A percentile compares a stretch with the other conserved stretches of the same genome.
Evolutionary conservation across 2,797 vertebrate genomes (phyloP).

Genomic region (Paguma larvata): DNA sequence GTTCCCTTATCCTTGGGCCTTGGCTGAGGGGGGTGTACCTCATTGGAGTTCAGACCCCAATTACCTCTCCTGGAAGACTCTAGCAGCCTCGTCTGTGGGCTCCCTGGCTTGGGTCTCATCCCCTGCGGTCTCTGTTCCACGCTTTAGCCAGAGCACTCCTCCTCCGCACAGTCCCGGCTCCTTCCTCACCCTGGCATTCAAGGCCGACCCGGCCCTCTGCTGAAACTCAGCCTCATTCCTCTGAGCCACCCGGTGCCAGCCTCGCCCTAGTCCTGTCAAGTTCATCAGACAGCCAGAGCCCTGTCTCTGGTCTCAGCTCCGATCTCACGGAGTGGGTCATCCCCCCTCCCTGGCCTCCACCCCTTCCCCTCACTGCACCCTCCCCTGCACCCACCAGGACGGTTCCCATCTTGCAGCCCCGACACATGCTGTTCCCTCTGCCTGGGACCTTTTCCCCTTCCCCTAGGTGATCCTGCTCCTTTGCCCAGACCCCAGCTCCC

Average conservation of each 20-base stretch:
- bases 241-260: not conserved
- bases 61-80: not conserved
- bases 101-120: not conserved
- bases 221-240: not conserved
- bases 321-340: too few relatives aligned
- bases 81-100: not conserved
- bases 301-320: not conserved
- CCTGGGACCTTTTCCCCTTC: not conserved
- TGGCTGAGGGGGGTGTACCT: not conserved
- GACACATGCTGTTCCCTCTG: not conserved
- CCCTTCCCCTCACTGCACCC: not conserved
- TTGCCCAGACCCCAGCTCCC: not conserved
- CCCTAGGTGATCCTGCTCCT: not conserved
- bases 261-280: not conserved
- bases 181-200: not conserved
- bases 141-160: not conserved
- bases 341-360: not conserved
- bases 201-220: not conserved
- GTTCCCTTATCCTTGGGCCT: not conserved
- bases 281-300: not conserved
- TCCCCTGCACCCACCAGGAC: not conserved
- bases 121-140: not conserved
- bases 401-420: not conserved
- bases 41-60: not conserved
- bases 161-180: not conserved